Evolutionary conservation across 2,888 invertebrate genomes (phyloP).

Genomic region (Agonopterix alstromeriana): DNA sequence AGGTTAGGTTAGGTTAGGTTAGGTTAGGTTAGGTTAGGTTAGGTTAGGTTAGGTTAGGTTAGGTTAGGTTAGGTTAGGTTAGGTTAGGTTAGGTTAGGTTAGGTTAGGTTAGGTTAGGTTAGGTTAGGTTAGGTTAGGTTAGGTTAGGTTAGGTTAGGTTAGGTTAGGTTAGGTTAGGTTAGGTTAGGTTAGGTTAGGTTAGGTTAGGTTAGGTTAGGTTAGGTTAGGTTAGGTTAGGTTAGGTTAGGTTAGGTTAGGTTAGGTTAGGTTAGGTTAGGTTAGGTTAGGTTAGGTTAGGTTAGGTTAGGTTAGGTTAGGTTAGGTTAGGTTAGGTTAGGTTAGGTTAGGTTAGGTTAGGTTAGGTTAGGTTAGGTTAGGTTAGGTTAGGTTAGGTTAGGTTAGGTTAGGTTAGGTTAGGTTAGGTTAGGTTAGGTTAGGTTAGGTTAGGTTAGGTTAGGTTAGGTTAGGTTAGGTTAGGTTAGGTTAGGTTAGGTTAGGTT

Average conservation of each 20-base stretch:
- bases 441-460: no score
- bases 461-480: no score
- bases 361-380: constrained; percentile 6
- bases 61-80: constrained; percentile 16
- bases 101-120: constrained; percentile 7
- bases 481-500: no score
- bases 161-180: constrained; percentile 3
- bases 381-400: constrained; percentile 10
- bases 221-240: constrained; percentile 5
- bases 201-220: constrained; percentile 11
- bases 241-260: constrained; percentile 12
- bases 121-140: constrained; percentile 6
- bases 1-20: constrained; percentile 3
- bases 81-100: constrained; percentile 11
- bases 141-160: not conserved
- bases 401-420: no score
- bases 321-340: constrained; percentile 11
- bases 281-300: constrained; percentile 11
- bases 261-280: constrained; percentile 13
- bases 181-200: constrained; percentile 5
- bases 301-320: constrained; percentile 10
- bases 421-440: no score
- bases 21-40: constrained; percentile 11
- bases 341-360: constrained; percentile 11
- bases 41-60: constrained; percentile 16